Evolutionary conservation across 1,140 invertebrate genomes (phyloP).

Genomic region (Heliconius melpomene): DNA sequence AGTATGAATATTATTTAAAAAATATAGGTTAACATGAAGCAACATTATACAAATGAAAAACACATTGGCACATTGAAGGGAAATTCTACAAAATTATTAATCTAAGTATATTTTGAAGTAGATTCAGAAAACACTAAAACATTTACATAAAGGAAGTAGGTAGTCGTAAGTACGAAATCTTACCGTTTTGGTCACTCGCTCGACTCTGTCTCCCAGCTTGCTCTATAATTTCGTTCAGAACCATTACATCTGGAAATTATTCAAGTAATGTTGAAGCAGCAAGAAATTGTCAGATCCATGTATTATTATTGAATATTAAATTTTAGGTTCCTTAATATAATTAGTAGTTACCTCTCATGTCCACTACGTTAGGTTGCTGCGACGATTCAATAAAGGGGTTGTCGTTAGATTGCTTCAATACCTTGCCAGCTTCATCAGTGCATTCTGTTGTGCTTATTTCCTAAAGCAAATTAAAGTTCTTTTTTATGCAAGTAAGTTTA

Average conservation of each 20-base stretch:
- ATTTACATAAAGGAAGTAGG: slow-evolving; percentile 7
- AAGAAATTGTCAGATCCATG: too few relatives aligned
- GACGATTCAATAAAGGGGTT: slow-evolving; percentile 95
- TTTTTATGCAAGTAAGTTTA: too few relatives aligned
- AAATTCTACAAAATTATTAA: slow-evolving; percentile 25
- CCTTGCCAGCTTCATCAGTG: slow-evolving; percentile 90
- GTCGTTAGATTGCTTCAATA: slow-evolving; percentile 89
- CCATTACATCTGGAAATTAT: slow-evolving; percentile 94
- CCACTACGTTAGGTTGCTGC: slow-evolving; percentile 93
- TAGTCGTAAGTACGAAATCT: slow-evolving; percentile 51
- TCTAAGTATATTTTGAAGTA: slow-evolving; percentile 16
- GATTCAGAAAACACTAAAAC: slow-evolving; percentile 22
- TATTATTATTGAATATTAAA: background rate
- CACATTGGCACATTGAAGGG: slow-evolving; percentile 20
- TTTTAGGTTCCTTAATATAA: background rate
- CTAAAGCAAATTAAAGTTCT: slow-evolving; percentile 69
- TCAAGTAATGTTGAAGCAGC: background rate
- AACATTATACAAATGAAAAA: slow-evolving; percentile 23
- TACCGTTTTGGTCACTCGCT: slow-evolving; percentile 94
- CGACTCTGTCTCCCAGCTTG: slow-evolving; percentile 90
- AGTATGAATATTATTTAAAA: slow-evolving; percentile 23
- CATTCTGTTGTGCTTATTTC: slow-evolving; percentile 85
- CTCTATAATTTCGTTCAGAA: slow-evolving; percentile 98
- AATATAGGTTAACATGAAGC: slow-evolving; percentile 15
- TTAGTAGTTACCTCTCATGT: slow-evolving; percentile 91